Base-by-base conservation (phyloP, 2,797 vertebrate genomes). In the Sebastes flavidus region DNA sequence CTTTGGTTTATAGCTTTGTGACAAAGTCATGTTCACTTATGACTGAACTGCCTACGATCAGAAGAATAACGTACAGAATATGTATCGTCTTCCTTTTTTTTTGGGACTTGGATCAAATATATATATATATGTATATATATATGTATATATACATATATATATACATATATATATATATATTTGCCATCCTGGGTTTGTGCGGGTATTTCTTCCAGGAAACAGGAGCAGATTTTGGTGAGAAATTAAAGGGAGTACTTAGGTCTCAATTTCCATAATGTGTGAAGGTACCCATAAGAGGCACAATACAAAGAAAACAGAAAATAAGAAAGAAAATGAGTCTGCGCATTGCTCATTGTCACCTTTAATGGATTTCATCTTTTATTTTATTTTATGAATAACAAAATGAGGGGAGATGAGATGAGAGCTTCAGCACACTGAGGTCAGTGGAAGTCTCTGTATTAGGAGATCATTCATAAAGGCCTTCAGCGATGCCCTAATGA, bases 1-100 rank as follows among this genome's bases (percentile, higher is more conserved):
- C 72, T 81, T 54, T 56, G 56, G 42, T 42, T 61, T 10, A 14
- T 62, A 69, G 56, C 70, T 80, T 10, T 42, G 54, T 49, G 61
- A 79, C n/a, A 25, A 27, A 32, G 24, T 22, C 60, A 25, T n/a
- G 59, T 83, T 71, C 30, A 67, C 27, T 52, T 46, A 55, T 27
- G 32, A 67, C 9, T 32, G 69, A 82, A 55, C 36, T 32, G 10
- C 34, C 34, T 13, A 36, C 36, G 61, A 80, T 75, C 66, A 52
- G 10, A 62, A 32, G 4, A 77, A 13, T 6, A 60, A 68, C 9
- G 77, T 29, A 22, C 5, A 38, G 2, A 20, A 65, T 6, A 22
- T 49, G 3, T 36, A 68, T 12, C 3, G 0, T 14, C 4, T 38
- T 68, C 9, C 8, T 42, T 71, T 38, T 10, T 4, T 16, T 16